A percentile compares a stretch with the other conserved stretches of the same genome.
These are phyloP conservation scores for Coreoperca whiteheadi DNA, from an alignment of 2,113 vertebrate species.

Conservation along the genomic window DNA sequence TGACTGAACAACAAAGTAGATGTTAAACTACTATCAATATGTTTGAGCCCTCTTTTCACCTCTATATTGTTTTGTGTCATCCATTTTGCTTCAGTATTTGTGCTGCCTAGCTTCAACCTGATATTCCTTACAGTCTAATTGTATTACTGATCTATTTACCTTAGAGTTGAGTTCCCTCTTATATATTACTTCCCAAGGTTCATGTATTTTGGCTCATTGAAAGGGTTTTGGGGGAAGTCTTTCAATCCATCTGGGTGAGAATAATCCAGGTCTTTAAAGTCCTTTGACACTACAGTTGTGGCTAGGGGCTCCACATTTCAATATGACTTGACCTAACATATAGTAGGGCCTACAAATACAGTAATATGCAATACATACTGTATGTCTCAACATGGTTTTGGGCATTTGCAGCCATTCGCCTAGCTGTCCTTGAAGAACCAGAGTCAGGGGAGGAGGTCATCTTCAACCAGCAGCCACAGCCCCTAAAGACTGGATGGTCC, in stretches of 20 bases:
- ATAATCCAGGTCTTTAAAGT: neutral
- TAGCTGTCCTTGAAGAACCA: conserved; percentile 75
- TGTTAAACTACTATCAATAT: neutral
- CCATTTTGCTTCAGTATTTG: neutral
- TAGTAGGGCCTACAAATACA: too few species aligned
- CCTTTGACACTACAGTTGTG: neutral
- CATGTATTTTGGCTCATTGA: conserved; percentile 2
- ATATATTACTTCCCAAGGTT: neutral
- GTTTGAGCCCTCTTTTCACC: neutral
- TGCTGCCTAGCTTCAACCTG: neutral
- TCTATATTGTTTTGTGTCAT: neutral
- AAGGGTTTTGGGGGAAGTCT: neutral
- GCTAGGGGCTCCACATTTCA: neutral
- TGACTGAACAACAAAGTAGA: neutral
- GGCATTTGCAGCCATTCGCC: conserved; percentile 73
- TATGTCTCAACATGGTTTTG: neutral
- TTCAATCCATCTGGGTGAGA: neutral
- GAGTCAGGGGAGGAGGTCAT: conserved; percentile 77
- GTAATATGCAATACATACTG: neutral
- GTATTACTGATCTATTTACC: conserved; percentile 1
- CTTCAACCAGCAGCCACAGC: conserved; percentile 63
- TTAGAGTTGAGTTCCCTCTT: neutral
- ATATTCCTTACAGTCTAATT: neutral
- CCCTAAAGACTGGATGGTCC: conserved; percentile 54
- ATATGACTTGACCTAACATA: neutral